Percentiles rank a stretch among this genome's conserved stretches.
phyloP scores from a whole-genome alignment of 2,888 invertebrate genomes.

The Drosophila formosana region DNA sequence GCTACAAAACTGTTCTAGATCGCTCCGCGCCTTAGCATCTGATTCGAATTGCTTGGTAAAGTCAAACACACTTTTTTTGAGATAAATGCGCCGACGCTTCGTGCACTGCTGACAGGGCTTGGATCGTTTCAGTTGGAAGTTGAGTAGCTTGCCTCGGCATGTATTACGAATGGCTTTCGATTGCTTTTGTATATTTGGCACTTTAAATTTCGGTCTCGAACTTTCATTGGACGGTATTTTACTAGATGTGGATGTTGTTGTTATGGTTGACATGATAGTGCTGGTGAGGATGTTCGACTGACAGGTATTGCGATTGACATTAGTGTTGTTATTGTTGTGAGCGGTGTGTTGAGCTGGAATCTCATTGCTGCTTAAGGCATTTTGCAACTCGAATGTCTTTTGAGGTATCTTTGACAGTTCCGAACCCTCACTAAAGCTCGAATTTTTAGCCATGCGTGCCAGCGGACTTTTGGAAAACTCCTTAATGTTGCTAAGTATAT shows the following conservation, averaged over 20 bases:
- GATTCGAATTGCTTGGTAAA: slow-evolving; percentile 82
- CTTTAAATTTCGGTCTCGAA: slow-evolving; percentile 82
- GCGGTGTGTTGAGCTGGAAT: slow-evolving; percentile 38
- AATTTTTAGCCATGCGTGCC: slow-evolving; percentile 61
- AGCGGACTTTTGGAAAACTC: slow-evolving; percentile 83
- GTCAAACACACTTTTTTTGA: slow-evolving; percentile 83
- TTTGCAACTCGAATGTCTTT: slow-evolving; percentile 14
- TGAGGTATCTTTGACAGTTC: slow-evolving; percentile 41
- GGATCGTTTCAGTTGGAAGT: slow-evolving; percentile 79
- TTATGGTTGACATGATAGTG: slow-evolving; percentile 54
- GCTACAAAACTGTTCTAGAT: slow-evolving; percentile 79
- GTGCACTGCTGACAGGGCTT: slow-evolving; percentile 83
- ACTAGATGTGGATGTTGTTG: slow-evolving; percentile 46
- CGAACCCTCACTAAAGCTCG: slow-evolving; percentile 58
- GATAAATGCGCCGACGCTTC: slow-evolving; percentile 83
- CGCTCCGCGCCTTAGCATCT: slow-evolving; percentile 14
- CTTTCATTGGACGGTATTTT: slow-evolving; percentile 80
- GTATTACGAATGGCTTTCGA: slow-evolving; percentile 83
- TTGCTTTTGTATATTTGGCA: slow-evolving; percentile 84
- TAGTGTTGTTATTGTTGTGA: slow-evolving; percentile 41
- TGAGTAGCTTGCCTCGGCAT: slow-evolving; percentile 83
- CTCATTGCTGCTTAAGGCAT: slow-evolving; percentile 52
- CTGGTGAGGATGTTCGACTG: slow-evolving; percentile 51
- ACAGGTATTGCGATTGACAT: slow-evolving; percentile 43
- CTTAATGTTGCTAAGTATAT: slow-evolving; percentile 82